A percentile compares a stretch with the other conserved stretches of the same genome.
phyloP scores from a whole-genome alignment of 2,888 invertebrate species.

The Zaprionus bogoriensis region DNA sequence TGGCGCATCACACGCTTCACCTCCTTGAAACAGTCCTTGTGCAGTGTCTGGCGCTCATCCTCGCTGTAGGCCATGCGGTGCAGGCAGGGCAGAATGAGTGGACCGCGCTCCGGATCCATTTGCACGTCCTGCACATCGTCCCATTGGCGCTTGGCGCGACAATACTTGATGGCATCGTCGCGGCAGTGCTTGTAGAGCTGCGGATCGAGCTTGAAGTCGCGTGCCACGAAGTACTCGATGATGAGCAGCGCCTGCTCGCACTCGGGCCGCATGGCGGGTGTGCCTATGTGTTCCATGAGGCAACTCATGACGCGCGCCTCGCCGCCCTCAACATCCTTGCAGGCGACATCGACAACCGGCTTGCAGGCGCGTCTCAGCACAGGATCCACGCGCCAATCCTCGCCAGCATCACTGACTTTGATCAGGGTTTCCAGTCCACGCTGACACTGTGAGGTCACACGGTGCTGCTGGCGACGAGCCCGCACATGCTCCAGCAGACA shows the following conservation, averaged over 20 bases:
- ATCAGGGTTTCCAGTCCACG: conserved; percentile 91
- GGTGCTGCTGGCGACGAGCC: conserved; percentile 84
- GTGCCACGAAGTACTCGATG: conserved; percentile 97
- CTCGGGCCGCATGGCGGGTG: conserved; percentile 90
- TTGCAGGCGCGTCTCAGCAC: conserved; percentile 93
- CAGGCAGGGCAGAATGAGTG: conserved; percentile 94
- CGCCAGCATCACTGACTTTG: conserved; percentile 95
- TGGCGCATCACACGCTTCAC: conserved; percentile 96
- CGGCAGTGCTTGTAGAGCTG: conserved; percentile 93
- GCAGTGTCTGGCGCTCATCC: conserved; percentile 84
- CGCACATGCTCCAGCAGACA: conserved; percentile 96
- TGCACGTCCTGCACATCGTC: conserved; percentile 85
- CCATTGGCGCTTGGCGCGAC: conserved; percentile 92
- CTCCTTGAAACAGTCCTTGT: conserved; percentile 86
- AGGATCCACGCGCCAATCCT: conserved; percentile 97
- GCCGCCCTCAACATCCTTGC: conserved; percentile 88
- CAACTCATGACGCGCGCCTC: conserved; percentile 95
- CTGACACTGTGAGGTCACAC: conserved; percentile 88
- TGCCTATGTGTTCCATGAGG: conserved; percentile 95
- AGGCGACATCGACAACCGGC: conserved; percentile 91
- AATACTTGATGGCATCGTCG: conserved; percentile 91
- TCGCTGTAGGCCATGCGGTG: conserved; percentile 88
- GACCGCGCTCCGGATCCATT: conserved; percentile 90
- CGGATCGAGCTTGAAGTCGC: conserved; percentile 96
- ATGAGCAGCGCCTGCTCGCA: conserved; percentile 96